Percentiles rank a stretch among this genome's conserved stretches.
Conservation (phyloP, 2,113 vertebrate species). For the Melanostigma gelatinosum region DNA sequence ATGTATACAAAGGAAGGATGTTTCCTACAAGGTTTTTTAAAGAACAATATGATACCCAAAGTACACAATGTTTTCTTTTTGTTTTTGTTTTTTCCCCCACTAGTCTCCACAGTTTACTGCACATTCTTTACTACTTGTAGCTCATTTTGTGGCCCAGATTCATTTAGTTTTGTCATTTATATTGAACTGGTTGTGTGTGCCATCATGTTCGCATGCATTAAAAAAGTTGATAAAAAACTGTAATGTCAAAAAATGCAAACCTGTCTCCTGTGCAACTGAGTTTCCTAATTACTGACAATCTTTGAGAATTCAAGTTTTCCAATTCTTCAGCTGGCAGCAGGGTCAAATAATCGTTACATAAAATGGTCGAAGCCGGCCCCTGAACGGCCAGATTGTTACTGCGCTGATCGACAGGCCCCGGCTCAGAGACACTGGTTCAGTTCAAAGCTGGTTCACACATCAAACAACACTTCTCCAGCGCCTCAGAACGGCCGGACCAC, state of each 20-base stretch:
- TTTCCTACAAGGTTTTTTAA: neutral
- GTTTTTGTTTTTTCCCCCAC: too few species aligned
- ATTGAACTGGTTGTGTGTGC: neutral
- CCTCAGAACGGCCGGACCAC: neutral
- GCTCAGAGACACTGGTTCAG: neutral
- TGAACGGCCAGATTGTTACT: conserved; percentile 41
- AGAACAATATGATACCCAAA: neutral
- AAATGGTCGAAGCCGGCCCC: conserved; percentile 13
- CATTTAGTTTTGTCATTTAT: neutral
- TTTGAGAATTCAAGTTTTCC: neutral
- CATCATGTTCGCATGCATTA: neutral
- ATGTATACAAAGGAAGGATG: neutral
- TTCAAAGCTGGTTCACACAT: conserved; percentile 26
- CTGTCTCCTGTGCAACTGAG: neutral
- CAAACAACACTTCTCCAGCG: conserved; percentile 9
- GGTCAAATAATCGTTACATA: neutral
- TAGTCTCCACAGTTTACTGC: neutral
- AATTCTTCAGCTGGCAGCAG: neutral
- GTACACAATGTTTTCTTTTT: neutral
- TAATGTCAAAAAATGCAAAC: neutral
- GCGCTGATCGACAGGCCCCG: conserved; percentile 24
- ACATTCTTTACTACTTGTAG: neutral
- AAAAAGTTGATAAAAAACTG: neutral
- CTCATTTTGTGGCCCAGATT: neutral
- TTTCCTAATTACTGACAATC: neutral